Conservation (phyloP, 1,140 invertebrate species). For the Maconellicoccus hirsutus region DNA sequence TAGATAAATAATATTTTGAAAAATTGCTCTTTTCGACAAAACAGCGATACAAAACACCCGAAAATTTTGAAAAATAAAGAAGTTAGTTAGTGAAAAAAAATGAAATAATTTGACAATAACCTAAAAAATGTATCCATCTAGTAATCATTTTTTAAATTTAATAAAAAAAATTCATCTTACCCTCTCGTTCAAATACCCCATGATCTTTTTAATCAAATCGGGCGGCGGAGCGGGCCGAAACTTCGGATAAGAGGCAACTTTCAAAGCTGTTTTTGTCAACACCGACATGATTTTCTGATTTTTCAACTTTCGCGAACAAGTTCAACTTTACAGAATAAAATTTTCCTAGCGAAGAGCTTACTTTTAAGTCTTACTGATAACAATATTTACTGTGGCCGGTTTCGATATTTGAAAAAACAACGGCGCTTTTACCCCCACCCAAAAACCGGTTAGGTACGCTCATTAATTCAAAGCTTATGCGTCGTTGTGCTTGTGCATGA, state of each 20-base stretch:
- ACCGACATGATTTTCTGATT: not conserved
- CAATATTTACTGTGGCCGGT: not conserved
- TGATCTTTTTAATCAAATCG: slow-evolving; percentile 32
- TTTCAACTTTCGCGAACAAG: not conserved
- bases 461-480: slow-evolving; percentile 4
- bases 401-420: not conserved
- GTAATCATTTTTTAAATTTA: too few relatives aligned
- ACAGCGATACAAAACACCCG: too few relatives aligned
- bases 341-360: not conserved
- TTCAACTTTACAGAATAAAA: not conserved
- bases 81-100: too few relatives aligned
- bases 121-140: too few relatives aligned
- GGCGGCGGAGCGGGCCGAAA: slow-evolving; percentile 34
- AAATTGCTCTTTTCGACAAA: too few relatives aligned
- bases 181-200: slow-evolving; percentile 33
- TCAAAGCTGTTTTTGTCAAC: not conserved
- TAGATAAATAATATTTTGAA: too few relatives aligned
- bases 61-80: too few relatives aligned
- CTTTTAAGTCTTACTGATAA: slow-evolving; percentile 5
- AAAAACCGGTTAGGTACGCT: not conserved
- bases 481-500: not conserved
- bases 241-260: slow-evolving; percentile 23
- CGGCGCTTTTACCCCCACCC: not conserved
- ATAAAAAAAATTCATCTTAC: slow-evolving; percentile 25
- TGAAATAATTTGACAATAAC: too few relatives aligned